Evolutionary conservation across 2,888 invertebrate species (phyloP).

Genomic region (Aproaerema taeniolella): DNA sequence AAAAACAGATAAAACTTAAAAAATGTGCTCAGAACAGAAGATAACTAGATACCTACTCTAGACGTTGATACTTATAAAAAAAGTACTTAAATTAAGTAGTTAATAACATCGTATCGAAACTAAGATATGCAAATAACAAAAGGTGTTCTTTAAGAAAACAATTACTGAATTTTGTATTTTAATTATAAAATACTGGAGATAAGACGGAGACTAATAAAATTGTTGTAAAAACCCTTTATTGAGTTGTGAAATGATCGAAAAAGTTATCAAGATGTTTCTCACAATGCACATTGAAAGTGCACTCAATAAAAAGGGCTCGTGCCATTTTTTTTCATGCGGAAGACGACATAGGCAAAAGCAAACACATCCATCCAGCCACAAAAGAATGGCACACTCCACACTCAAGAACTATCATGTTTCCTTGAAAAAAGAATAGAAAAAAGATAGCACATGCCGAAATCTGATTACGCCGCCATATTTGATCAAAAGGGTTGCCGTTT

Average conservation of each 20-base stretch:
- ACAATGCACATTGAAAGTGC: conserved; percentile 27
- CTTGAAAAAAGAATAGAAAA: conserved; percentile 49
- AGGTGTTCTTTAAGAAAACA: conserved; percentile 27
- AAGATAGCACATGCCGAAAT: conserved; percentile 74
- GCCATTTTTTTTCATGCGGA: conserved; percentile 64
- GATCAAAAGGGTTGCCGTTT: conserved; percentile 72
- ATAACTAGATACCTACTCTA: no score
- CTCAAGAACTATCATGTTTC: conserved; percentile 70
- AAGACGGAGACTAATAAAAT: conserved; percentile 4
- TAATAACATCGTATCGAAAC: no score
- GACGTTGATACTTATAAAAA: no score
- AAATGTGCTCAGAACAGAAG: no score
- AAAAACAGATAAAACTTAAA: no score
- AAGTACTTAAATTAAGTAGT: no score
- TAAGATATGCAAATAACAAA: conserved; percentile 16
- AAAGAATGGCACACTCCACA: conserved; percentile 63
- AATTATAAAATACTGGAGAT: conserved; percentile 19
- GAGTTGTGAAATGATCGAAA: conserved; percentile 1
- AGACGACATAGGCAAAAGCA: conserved; percentile 60
- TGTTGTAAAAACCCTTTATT: conserved; percentile 9
- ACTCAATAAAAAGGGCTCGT: conserved; percentile 52
- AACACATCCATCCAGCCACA: conserved; percentile 61
- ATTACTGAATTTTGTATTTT: conserved; percentile 26
- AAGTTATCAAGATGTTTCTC: conserved; percentile 13
- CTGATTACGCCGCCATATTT: conserved; percentile 68